Evolutionary conservation across 2,797 vertebrate genomes (phyloP), one percentile per base, ranked within the genome.

Genomic region (Alectoris magna): DNA sequence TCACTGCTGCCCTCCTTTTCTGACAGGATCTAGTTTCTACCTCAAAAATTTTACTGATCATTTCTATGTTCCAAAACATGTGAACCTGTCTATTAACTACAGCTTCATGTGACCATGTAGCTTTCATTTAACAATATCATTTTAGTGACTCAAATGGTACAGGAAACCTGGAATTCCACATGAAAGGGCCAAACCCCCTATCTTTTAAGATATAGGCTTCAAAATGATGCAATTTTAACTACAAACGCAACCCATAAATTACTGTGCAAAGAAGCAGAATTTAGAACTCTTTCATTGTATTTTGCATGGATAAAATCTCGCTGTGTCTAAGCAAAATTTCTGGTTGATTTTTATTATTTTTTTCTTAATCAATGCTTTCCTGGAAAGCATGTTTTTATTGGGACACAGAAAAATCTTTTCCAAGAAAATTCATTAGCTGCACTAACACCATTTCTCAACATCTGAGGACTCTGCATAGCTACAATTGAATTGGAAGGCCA

Each of bases 21-120:
- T 69, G 41, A 53, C 24, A 53, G 44, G 19, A 23, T 39, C 17
- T 62, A 58, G 14, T 67, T 91, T 62, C 26, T 39, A n/a, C 22
- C 46, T 81, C 29, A 23, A 60, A 80, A 88, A 22, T 3, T n/a
- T 59, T 10, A 17, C 9, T 34, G 7, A 38, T 10, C 0, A 4
- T 70, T 83, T 55, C 9, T 29, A 6, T 31, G 16, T 24, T 34
- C n/a, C 18, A 17, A 36, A 64, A 53, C 3, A 11, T 16, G 14
- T 31, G 41, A 36, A 29, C 27, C 16, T 34, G 2, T 18, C 21
- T 12, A 11, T 56, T 44, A 64, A 88, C 67, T 18, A n/a, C n/a
- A 12, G 9, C 2, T 6, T 55, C 1, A 0, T 1, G 0, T 87
- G 74, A 59, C 55, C 14, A 27, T 0, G 0, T 14, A 21, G 2